These are phyloP conservation scores for Thysanoteuthis rhombus DNA, from an alignment of 2,888 invertebrate species.

Conservation along the genomic window DNA sequence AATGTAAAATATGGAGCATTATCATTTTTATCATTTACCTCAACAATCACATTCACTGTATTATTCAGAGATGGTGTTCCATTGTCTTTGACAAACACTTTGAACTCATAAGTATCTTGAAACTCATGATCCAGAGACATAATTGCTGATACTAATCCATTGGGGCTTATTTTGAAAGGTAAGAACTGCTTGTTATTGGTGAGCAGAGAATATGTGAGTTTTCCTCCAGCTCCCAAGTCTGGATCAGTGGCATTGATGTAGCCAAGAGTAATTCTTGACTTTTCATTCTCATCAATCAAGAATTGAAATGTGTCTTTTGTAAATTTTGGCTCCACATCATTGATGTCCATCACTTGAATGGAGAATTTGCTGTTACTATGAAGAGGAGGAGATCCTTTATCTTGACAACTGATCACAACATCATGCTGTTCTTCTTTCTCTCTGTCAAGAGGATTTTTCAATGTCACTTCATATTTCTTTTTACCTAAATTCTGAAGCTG, in stretches of 20 bases:
- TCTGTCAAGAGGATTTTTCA: too few relatives aligned
- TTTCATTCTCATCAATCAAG: background rate
- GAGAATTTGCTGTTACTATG: background rate
- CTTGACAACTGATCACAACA: too few relatives aligned
- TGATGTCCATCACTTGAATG: background rate
- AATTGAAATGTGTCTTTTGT: background rate
- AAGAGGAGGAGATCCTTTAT: background rate
- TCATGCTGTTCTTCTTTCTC: too few relatives aligned
- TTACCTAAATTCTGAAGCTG: too few relatives aligned
- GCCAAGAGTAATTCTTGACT: background rate
- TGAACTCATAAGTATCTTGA: background rate
- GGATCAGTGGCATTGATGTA: background rate
- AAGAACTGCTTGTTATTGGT: background rate
- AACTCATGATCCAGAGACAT: background rate
- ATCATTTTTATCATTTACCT: background rate
- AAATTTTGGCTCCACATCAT: background rate
- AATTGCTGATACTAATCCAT: background rate
- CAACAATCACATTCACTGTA: background rate
- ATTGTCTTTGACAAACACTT: background rate
- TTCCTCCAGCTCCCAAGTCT: background rate
- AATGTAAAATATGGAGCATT: background rate
- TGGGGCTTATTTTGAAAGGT: background rate
- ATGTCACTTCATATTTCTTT: too few relatives aligned
- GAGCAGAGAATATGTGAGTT: background rate
- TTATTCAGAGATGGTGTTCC: background rate